phyloP scores from a whole-genome alignment of 2,888 invertebrate species.

The Limnephilus marmoratus region DNA sequence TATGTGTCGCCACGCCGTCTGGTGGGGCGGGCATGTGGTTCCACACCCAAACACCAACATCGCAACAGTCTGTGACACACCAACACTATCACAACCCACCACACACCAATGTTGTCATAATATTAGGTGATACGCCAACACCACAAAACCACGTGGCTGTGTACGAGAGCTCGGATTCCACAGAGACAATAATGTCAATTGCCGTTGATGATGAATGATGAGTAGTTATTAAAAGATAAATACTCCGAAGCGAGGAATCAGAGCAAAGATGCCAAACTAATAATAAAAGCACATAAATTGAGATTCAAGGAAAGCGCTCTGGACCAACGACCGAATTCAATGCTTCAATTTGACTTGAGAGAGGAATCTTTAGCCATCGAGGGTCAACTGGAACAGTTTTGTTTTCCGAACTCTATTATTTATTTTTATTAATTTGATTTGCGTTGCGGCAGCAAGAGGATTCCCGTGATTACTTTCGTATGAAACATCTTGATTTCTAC shows the following conservation, averaged over 20 bases:
- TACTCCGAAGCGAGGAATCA: background rate
- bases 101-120: background rate
- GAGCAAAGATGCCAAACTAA: slow-evolving; percentile 14
- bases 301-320: slow-evolving; percentile 29
- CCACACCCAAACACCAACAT: background rate
- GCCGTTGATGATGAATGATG: slow-evolving; percentile 18
- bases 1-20: slow-evolving; percentile 28
- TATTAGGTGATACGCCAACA: background rate
- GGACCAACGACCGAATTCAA: slow-evolving; percentile 42
- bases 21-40: background rate
- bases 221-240: slow-evolving; percentile 14
- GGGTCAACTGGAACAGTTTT: slow-evolving; percentile 3
- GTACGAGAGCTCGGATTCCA: slow-evolving; percentile 20
- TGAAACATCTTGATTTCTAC: background rate
- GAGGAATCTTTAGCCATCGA: background rate
- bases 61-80: background rate
- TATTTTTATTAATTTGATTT: background rate
- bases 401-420: background rate
- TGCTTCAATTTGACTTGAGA: background rate
- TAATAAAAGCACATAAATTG: background rate
- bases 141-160: background rate
- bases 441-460: background rate
- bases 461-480: background rate
- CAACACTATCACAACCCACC: background rate
- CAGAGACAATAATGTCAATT: slow-evolving; percentile 19